A percentile compares a stretch with the other conserved stretches of the same genome.
Evolutionary conservation across 2,797 vertebrate species (phyloP).

Genomic region (Prionace glauca): DNA sequence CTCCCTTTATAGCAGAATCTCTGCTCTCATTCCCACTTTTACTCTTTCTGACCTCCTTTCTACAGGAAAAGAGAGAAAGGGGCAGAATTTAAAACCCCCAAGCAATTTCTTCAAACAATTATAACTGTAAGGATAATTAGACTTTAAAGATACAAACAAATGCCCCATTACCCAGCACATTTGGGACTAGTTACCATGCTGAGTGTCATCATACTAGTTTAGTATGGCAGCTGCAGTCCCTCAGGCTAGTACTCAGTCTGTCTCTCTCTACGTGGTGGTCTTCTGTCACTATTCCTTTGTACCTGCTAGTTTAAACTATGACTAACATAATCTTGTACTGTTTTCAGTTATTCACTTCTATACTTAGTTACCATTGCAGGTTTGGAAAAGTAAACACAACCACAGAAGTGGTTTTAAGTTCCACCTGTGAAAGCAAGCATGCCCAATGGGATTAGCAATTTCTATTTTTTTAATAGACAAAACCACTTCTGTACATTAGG

Average conservation of each 20-base stretch:
- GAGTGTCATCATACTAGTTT: background rate
- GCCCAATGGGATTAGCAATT: background rate
- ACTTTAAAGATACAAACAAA: background rate
- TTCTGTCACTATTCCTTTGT: background rate
- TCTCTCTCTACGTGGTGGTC: background rate
- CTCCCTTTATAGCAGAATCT: background rate
- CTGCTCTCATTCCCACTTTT: background rate
- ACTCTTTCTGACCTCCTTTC: background rate
- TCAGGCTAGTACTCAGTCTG: background rate
- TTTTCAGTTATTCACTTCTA: background rate
- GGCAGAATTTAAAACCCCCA: background rate
- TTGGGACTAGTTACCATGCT: background rate
- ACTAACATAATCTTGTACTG: background rate
- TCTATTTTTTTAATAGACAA: background rate
- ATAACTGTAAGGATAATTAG: conserved; percentile 6
- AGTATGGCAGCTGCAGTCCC: background rate
- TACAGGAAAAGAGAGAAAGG: background rate
- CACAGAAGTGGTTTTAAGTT: background rate
- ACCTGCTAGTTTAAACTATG: background rate
- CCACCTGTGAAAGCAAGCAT: background rate
- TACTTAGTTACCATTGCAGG: background rate
- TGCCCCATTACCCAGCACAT: background rate
- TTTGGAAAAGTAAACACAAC: background rate
- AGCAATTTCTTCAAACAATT: conserved; percentile 3
- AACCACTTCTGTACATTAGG: background rate